Conservation (phyloP, 2,797 vertebrate genomes). For the Trematomus bernacchii region DNA sequence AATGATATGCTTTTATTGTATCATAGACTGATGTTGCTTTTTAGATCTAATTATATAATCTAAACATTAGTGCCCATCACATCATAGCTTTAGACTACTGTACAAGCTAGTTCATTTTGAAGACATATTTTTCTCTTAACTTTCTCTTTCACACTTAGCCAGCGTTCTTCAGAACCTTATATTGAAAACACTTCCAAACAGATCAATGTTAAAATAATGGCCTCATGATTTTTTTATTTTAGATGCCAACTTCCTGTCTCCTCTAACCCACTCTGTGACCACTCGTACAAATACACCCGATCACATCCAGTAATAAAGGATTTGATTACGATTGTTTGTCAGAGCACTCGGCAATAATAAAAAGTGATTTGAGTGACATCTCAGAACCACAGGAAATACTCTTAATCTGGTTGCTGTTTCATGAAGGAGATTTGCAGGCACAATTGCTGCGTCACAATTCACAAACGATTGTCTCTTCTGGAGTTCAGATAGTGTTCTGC, state of each 20-base stretch:
- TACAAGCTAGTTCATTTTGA: neutral
- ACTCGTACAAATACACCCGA: neutral
- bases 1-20: slow-evolving; percentile 9
- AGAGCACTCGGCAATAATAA: slow-evolving; percentile 1
- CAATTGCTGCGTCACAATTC: neutral
- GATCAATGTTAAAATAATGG: neutral
- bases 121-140: neutral
- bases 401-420: neutral
- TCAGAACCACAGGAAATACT: neutral
- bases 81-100: neutral
- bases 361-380: slow-evolving; percentile 14
- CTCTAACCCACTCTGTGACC: neutral
- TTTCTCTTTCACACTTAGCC: neutral
- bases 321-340: slow-evolving; percentile 6
- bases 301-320: neutral
- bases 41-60: slow-evolving; percentile 5
- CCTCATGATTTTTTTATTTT: neutral
- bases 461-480: neutral
- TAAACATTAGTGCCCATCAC: neutral
- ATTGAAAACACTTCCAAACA: neutral
- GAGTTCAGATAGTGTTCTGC: neutral
- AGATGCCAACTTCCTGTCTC: slow-evolving; percentile 1
- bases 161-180: slow-evolving; percentile 1
- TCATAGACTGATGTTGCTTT: neutral
- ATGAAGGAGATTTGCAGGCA: neutral